Conservation (phyloP, 2,113 vertebrate genomes). For the Panurus biarmicus region DNA sequence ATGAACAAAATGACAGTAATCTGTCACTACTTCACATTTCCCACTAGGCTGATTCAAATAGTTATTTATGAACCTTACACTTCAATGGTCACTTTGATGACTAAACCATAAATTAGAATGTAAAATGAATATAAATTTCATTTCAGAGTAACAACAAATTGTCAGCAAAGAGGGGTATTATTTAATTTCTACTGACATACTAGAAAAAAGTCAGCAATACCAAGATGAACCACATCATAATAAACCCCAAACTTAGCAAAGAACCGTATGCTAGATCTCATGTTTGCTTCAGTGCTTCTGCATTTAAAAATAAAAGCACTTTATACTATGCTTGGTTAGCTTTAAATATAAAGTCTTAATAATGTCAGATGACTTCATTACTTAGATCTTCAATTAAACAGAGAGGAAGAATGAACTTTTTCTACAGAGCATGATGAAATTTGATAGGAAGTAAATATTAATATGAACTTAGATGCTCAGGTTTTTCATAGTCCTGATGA, state of each 20-base stretch:
- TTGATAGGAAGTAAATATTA: neutral
- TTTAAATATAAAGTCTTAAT: neutral
- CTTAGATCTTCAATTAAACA: constrained; percentile 9
- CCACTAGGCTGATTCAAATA: neutral
- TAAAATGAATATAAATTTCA: constrained; percentile 49
- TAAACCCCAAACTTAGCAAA: neutral
- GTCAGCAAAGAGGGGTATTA: constrained; percentile 27
- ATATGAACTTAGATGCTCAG: neutral
- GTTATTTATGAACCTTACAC: constrained; percentile 50
- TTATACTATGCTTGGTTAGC: neutral
- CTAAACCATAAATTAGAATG: constrained; percentile 63
- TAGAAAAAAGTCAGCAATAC: constrained; percentile 42
- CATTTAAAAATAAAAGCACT: constrained; percentile 15
- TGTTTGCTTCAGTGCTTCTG: neutral
- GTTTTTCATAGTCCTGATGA: neutral
- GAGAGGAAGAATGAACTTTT: neutral
- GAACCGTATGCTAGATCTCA: neutral
- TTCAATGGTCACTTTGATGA: constrained; percentile 60
- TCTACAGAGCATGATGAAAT: neutral
- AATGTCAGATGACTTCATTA: neutral
- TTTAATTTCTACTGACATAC: constrained; percentile 45
- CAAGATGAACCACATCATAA: constrained; percentile 6
- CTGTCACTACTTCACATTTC: constrained; percentile 32
- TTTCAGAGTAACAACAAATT: constrained; percentile 49
- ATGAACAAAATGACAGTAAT: constrained; percentile 44